These are phyloP conservation scores for Teleiodes luculella DNA, from an alignment of 2,888 invertebrate species.

Conservation along the genomic window DNA sequence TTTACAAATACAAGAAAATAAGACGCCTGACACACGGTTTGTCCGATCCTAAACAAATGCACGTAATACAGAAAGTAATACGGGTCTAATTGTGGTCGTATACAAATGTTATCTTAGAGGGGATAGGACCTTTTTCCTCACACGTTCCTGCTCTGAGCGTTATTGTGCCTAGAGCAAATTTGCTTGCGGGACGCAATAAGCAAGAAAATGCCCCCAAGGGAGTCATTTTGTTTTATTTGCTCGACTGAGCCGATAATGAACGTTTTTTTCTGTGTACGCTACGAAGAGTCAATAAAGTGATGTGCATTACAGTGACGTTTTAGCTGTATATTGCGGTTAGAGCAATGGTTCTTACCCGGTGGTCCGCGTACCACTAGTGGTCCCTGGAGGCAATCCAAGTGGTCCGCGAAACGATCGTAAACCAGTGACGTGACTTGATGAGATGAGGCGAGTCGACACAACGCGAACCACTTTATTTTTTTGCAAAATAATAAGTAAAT, in stretches of 20 bases:
- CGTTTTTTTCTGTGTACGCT: constrained; percentile 44
- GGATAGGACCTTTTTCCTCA: constrained; percentile 21
- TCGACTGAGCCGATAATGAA: neutral
- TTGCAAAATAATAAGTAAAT: too few relatives aligned
- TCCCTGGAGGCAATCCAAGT: too few relatives aligned
- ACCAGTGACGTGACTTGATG: too few relatives aligned
- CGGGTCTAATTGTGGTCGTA: constrained; percentile 37
- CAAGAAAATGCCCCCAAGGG: constrained; percentile 50
- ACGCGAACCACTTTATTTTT: too few relatives aligned
- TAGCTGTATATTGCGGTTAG: constrained; percentile 35
- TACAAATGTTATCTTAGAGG: constrained; percentile 51
- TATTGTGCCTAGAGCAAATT: constrained; percentile 74
- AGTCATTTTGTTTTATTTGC: constrained; percentile 46
- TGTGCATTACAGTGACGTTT: constrained; percentile 46
- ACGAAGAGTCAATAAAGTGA: constrained; percentile 61
- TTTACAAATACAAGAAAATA: too few relatives aligned
- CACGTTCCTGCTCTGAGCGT: constrained; percentile 57
- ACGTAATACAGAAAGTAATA: constrained; percentile 26
- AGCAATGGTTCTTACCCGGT: too few relatives aligned
- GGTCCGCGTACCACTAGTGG: too few relatives aligned
- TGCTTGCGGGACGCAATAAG: constrained; percentile 75
- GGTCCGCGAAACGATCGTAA: too few relatives aligned
- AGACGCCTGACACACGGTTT: neutral
- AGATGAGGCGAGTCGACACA: too few relatives aligned
- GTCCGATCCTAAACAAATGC: neutral